Percentiles rank a stretch among this genome's conserved stretches.
Evolutionary conservation across 2,888 invertebrate species (phyloP).

Genomic region (Epinotia ramella): DNA sequence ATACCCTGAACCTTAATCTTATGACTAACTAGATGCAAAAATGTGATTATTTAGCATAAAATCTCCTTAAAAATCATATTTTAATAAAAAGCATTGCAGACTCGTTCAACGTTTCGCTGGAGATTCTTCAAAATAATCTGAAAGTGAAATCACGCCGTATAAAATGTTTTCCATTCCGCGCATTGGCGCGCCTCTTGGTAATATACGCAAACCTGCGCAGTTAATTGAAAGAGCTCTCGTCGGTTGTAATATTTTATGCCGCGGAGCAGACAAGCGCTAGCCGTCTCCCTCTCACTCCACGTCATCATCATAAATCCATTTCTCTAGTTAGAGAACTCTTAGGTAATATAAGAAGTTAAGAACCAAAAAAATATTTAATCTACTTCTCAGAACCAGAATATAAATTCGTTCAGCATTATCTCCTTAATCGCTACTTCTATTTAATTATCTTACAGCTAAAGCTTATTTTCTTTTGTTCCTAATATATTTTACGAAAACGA

Average conservation of each 20-base stretch:
- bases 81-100: not conserved
- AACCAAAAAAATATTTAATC: conserved; percentile 80
- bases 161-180: conserved; percentile 61
- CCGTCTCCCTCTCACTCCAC: conserved; percentile 67
- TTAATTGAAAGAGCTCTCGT: conserved; percentile 84
- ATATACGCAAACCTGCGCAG: conserved; percentile 76
- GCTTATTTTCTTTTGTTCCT: conserved; percentile 56
- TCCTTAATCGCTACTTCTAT: conserved; percentile 70
- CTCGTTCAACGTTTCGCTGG: conserved; percentile 13
- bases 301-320: conserved; percentile 67
- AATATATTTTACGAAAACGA: conserved; percentile 42
- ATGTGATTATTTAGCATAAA: not conserved
- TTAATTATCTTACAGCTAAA: conserved; percentile 66
- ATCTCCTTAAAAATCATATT: not conserved
- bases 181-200: conserved; percentile 69
- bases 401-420: conserved; percentile 78
- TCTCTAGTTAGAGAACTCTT: conserved; percentile 66
- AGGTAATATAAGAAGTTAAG: no score
- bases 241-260: conserved; percentile 80
- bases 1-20: no score
- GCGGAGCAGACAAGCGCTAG: conserved; percentile 62
- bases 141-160: conserved; percentile 54
- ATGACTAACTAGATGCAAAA: not conserved
- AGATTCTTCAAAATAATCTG: conserved; percentile 39
- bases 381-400: conserved; percentile 74